Evolutionary conservation across 2,797 vertebrate genomes (phyloP), one percentile per base, ranked within the genome.

Genomic region (Mionectes olivaceus): DNA sequence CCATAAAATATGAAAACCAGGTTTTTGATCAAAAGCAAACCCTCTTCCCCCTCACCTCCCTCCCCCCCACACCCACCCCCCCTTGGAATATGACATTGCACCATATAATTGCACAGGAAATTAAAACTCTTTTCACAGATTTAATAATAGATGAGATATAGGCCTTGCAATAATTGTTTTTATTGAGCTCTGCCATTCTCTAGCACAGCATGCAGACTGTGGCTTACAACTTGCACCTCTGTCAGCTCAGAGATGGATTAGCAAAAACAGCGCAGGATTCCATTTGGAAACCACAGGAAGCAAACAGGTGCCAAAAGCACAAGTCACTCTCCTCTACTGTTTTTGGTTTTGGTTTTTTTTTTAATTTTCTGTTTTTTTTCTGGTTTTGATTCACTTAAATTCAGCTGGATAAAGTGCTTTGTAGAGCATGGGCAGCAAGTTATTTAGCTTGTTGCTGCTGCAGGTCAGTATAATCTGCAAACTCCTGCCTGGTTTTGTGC

Each of bases 71-170:
- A n/a, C 13, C 39, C 11, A 5, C 3, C 35, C 28, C 70, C 49
- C 83, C 53, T 33, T 63, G 91, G 87, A 91, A 89, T 95, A 96
- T 97, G 97, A 97, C 93, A 97, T 97, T 97, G 97, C 89, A 92
- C 93, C 83, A 68, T 94, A 90, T 98, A 98, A 98, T 97, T 98
- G 96, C 96, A 97, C 96, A 98, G 97, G 98, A 98, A 98, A 98
- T 98, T 98, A 98, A 97, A 98, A 97, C 95, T 96, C 95, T 97
- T 97, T 98, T 97, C 96, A 96, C 94, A 94, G 88, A 95, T 97
- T 98, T 98, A 98, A 98, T 98, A 98, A 98, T 98, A 97, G 96
- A 98, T 98, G 97, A 98, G 97, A 96, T 90, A 96, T 21, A 96
- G 89, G 83, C 90, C 97, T 98, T 84, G 89, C 93, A 97, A 97